Percentiles rank a stretch among this genome's conserved stretches.
Evolutionary conservation across 2,797 vertebrate species (phyloP).

Genomic region (Sebastes hopkinsi): DNA sequence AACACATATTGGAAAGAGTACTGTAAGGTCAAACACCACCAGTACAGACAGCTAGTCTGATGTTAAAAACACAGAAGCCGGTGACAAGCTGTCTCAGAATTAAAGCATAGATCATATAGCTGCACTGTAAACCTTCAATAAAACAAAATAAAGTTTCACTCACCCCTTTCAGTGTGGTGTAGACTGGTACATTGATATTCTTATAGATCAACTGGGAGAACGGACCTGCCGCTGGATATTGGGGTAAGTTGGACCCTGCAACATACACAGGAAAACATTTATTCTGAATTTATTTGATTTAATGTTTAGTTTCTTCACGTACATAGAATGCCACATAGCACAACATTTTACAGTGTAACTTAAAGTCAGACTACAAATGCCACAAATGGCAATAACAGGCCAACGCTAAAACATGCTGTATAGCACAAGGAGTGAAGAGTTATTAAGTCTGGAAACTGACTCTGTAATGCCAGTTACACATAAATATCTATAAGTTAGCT

Average conservation of each 20-base stretch:
- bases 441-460: not conserved
- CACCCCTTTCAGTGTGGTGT: constrained; percentile 95
- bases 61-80: not conserved
- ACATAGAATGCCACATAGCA: not conserved
- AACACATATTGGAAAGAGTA: not conserved
- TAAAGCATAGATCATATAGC: too few relatives aligned
- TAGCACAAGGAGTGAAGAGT: not conserved
- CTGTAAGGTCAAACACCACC: not conserved
- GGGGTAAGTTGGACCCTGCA: constrained; percentile 84
- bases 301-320: not conserved
- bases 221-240: constrained; percentile 81
- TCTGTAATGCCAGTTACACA: not conserved
- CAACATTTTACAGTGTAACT: not conserved
- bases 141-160: constrained; percentile 47
- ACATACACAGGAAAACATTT: constrained; percentile 11
- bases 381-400: not conserved
- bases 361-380: not conserved
- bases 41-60: not conserved
- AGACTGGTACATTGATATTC: constrained; percentile 92
- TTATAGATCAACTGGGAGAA: constrained; percentile 91
- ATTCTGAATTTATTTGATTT: not conserved
- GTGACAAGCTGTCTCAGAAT: not conserved
- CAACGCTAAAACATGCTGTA: not conserved
- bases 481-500: too few relatives aligned
- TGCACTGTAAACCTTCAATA: not conserved